phyloP scores from a whole-genome alignment of 2,888 invertebrate species.

The Nomada lathburiana region DNA sequence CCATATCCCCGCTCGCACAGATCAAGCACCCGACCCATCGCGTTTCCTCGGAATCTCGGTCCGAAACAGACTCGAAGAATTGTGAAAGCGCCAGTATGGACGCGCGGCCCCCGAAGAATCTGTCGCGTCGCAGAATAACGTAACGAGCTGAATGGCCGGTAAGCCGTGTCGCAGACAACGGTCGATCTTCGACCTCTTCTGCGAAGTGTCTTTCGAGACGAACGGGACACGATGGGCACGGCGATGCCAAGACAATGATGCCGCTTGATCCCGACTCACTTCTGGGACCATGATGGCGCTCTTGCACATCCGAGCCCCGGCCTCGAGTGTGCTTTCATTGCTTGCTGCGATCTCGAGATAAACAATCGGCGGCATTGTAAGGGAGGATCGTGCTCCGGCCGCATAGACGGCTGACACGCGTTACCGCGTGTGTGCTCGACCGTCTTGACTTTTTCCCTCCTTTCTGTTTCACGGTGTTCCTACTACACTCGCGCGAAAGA shows the following conservation, averaged over 20 bases:
- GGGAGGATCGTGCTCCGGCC: conserved; percentile 7
- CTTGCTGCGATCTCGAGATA: conserved; percentile 69
- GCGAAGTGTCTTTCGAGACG: conserved; percentile 64
- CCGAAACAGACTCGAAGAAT: background rate
- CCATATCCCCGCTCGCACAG: background rate
- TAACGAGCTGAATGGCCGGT: conserved; percentile 38
- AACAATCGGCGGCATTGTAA: conserved; percentile 74
- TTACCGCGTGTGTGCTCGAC: conserved; percentile 25
- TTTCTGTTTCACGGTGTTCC: conserved; percentile 40
- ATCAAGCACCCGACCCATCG: background rate
- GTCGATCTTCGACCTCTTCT: conserved; percentile 66
- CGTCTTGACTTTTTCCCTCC: conserved; percentile 63
- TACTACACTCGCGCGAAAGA: conserved; percentile 46
- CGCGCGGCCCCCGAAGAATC: background rate
- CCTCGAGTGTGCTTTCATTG: conserved; percentile 65
- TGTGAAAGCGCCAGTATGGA: background rate
- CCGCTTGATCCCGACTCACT: conserved; percentile 57
- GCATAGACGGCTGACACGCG: conserved; percentile 39
- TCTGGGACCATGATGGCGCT: conserved; percentile 19
- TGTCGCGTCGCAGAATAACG: background rate
- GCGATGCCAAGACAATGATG: conserved; percentile 62
- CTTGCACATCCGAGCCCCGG: background rate
- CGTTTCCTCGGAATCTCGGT: background rate
- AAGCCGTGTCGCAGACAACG: conserved; percentile 49
- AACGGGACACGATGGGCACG: conserved; percentile 40